phyloP scores from a whole-genome alignment of 2,113 vertebrate species.

The Oryzias woworae region DNA sequence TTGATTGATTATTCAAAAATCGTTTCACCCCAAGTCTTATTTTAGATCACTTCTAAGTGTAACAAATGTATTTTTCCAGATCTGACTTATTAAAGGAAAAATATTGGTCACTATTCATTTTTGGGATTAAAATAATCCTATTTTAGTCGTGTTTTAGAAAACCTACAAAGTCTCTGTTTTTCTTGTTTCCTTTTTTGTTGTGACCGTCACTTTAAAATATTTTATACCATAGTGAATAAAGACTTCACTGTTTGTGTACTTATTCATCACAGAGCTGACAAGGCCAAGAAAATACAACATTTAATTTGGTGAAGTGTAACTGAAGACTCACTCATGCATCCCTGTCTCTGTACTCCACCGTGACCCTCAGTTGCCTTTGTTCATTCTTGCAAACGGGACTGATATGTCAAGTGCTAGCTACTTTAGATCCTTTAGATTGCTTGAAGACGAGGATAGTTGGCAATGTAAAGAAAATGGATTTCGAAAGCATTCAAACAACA shows the following conservation, averaged over 20 bases:
- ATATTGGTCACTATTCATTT: too few relatives aligned
- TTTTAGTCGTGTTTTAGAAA: too few relatives aligned
- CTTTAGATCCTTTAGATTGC: constrained; percentile 11
- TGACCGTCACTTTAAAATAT: too few relatives aligned
- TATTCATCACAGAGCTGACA: constrained; percentile 34
- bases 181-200: too few relatives aligned
- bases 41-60: too few relatives aligned
- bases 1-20: too few relatives aligned
- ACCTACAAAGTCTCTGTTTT: too few relatives aligned
- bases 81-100: too few relatives aligned
- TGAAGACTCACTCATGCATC: constrained; percentile 49
- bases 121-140: too few relatives aligned
- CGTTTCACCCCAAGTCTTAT: too few relatives aligned
- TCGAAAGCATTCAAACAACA: constrained; percentile 8
- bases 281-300: constrained; percentile 43
- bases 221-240: constrained; percentile 11
- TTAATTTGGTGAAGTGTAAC: constrained; percentile 60
- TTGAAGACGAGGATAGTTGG: not conserved
- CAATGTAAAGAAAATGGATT: constrained; percentile 27
- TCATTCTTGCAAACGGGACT: constrained; percentile 28
- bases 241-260: constrained; percentile 3
- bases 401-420: constrained; percentile 28
- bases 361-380: constrained; percentile 31
- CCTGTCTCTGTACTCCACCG: constrained; percentile 4
- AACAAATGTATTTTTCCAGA: too few relatives aligned